phyloP scores from a whole-genome alignment of 2,888 invertebrate genomes.

The Aphodius sticticus region DNA sequence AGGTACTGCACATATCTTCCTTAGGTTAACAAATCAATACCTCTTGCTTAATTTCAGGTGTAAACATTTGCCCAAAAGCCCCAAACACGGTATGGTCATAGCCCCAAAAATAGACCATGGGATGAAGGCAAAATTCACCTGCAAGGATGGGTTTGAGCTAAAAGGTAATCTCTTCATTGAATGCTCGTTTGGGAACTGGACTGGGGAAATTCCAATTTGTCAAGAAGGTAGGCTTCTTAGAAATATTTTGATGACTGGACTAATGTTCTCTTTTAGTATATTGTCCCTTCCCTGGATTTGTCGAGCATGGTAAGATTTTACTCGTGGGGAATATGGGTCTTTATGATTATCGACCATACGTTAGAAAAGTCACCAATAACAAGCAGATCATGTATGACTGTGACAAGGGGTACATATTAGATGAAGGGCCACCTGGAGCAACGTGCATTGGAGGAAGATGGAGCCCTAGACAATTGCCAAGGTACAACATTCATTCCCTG shows the following conservation, averaged over 20 bases:
- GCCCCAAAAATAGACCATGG: slow-evolving; percentile 98
- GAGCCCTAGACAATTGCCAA: slow-evolving; percentile 89
- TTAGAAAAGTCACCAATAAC: slow-evolving; percentile 88
- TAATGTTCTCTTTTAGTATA: slow-evolving; percentile 68
- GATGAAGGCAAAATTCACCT: slow-evolving; percentile 91
- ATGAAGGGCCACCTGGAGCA: slow-evolving; percentile 90
- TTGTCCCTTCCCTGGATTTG: slow-evolving; percentile 91
- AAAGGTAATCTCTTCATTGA: slow-evolving; percentile 76
- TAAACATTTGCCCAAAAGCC: slow-evolving; percentile 64
- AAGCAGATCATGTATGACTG: slow-evolving; percentile 97
- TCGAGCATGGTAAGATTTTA: slow-evolving; percentile 88
- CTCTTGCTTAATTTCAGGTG: slow-evolving; percentile 47
- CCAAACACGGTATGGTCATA: slow-evolving; percentile 94
- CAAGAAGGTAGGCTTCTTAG: slow-evolving; percentile 68
- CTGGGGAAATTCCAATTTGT: slow-evolving; percentile 86
- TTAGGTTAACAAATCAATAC: neutral
- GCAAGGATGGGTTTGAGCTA: slow-evolving; percentile 92
- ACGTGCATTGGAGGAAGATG: slow-evolving; percentile 95
- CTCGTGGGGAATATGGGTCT: slow-evolving; percentile 95
- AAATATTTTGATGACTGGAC: neutral
- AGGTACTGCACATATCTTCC: slow-evolving; percentile 58
- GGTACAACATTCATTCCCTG: slow-evolving; percentile 58
- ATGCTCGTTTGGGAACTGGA: slow-evolving; percentile 96
- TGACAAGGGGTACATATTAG: slow-evolving; percentile 87
- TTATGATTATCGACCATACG: slow-evolving; percentile 94